phyloP scores from a whole-genome alignment of 2,113 vertebrate species.

The Scartelaos histophorus region DNA sequence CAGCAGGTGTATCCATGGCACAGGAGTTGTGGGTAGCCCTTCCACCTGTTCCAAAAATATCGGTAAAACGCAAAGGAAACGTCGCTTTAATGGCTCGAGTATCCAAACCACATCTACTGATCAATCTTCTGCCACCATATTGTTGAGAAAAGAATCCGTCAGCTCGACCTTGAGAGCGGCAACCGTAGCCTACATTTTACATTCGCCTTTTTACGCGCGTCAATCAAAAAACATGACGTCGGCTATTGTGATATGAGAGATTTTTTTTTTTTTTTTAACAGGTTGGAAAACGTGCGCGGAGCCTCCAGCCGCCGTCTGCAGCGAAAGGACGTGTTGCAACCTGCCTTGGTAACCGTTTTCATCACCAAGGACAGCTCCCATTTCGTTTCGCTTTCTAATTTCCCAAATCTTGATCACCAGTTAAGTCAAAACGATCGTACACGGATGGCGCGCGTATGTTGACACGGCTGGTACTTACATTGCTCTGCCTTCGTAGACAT shows the following conservation, averaged over 20 bases:
- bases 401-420: constrained; percentile 33
- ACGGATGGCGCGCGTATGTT: neutral
- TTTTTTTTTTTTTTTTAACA: constrained; percentile 24
- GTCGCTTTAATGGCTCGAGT: constrained; percentile 1
- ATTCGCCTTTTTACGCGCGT: constrained; percentile 24
- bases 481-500: constrained; percentile 99
- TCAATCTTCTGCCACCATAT: constrained; percentile 62
- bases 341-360: constrained; percentile 75
- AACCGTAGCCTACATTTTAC: neutral
- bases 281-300: constrained; percentile 29
- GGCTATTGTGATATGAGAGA: constrained; percentile 5
- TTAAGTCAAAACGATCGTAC: constrained; percentile 14
- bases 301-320: constrained; percentile 64
- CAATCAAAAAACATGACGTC: constrained; percentile 9
- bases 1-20: neutral
- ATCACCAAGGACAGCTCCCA: constrained; percentile 83
- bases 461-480: constrained; percentile 83
- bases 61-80: constrained; percentile 1
- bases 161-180: constrained; percentile 75
- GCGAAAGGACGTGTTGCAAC: constrained; percentile 81
- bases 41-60: constrained; percentile 51
- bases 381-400: constrained; percentile 46
- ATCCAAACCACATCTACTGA: constrained; percentile 49
- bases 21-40: constrained; percentile 2
- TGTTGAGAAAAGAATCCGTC: constrained; percentile 49